phyloP scores from a whole-genome alignment of 2,113 vertebrate species.

The Phalacrocorax pelagicus region DNA sequence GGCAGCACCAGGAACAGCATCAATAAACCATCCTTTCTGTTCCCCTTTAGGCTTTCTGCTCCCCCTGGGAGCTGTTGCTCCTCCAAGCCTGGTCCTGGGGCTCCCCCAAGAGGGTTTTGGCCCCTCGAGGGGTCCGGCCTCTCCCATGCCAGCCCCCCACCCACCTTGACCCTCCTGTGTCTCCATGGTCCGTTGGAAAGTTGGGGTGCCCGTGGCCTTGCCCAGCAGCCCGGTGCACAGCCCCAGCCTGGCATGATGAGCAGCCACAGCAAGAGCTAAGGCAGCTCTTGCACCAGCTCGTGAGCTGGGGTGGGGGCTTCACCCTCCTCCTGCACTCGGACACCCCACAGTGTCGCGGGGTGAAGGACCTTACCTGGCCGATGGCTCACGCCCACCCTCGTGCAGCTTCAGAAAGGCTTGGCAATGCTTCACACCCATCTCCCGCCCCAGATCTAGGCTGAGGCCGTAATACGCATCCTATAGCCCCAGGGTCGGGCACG shows the following conservation, averaged over 20 bases:
- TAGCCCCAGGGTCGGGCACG: fast-evolving
- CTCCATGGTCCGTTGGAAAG: fast-evolving
- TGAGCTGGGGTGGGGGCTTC: background rate
- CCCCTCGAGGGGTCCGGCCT: fast-evolving
- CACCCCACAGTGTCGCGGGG: fast-evolving
- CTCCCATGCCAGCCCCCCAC: background rate
- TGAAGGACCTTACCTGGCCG: background rate
- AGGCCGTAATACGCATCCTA: fast-evolving
- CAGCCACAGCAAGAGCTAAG: background rate
- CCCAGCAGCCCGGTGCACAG: background rate
- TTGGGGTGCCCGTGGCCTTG: fast-evolving
- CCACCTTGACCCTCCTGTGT: fast-evolving
- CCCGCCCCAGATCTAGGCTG: background rate
- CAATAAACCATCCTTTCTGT: background rate
- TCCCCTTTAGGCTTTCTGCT: background rate
- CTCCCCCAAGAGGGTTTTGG: background rate
- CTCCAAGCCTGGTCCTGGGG: background rate
- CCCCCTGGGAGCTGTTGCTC: background rate
- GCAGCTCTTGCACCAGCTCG: background rate
- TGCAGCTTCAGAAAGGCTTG: background rate
- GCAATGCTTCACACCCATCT: fast-evolving
- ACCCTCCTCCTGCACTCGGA: background rate
- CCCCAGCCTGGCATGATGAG: background rate
- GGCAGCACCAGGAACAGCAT: background rate
- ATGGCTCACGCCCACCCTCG: fast-evolving